Evolutionary conservation across 1,140 invertebrate species (phyloP).

Genomic region (Bicyclus anynana): DNA sequence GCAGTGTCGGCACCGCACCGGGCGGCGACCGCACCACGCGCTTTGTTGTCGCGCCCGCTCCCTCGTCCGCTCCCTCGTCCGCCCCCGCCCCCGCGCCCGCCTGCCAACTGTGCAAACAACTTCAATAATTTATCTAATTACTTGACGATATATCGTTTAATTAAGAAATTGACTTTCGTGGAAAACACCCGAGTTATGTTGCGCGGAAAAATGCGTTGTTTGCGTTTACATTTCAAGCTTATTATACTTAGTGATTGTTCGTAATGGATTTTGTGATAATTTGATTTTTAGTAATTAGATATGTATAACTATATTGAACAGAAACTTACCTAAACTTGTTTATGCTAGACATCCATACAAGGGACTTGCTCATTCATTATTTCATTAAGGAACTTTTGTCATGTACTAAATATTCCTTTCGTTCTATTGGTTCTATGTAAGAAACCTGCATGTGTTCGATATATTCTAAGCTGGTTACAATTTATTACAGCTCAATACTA

Average conservation of each 20-base stretch:
- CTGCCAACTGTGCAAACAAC: conserved; percentile 34
- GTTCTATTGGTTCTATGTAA: too few species aligned
- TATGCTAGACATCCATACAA: too few species aligned
- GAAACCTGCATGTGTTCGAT: too few species aligned
- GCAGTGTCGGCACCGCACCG: conserved; percentile 21
- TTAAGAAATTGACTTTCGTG: conserved; percentile 31
- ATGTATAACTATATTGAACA: too few species aligned
- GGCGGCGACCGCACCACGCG: conserved; percentile 27
- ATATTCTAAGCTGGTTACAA: too few species aligned
- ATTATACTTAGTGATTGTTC: background rate
- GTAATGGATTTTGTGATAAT: background rate
- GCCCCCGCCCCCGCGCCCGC: too few species aligned
- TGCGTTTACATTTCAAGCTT: background rate
- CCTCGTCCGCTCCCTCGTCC: too few species aligned
- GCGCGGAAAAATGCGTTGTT: background rate
- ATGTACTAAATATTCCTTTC: too few species aligned
- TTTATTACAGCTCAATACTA: background rate
- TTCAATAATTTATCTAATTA: conserved; percentile 41
- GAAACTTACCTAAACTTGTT: too few species aligned
- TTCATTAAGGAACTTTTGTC: too few species aligned
- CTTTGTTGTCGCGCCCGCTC: conserved; percentile 23
- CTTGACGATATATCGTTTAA: conserved; percentile 32
- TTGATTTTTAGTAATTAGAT: background rate
- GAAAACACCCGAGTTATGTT: conserved; percentile 8
- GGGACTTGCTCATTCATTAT: too few species aligned